phyloP scores from a whole-genome alignment of 2,113 vertebrate genomes.

The Elachura formosa region DNA sequence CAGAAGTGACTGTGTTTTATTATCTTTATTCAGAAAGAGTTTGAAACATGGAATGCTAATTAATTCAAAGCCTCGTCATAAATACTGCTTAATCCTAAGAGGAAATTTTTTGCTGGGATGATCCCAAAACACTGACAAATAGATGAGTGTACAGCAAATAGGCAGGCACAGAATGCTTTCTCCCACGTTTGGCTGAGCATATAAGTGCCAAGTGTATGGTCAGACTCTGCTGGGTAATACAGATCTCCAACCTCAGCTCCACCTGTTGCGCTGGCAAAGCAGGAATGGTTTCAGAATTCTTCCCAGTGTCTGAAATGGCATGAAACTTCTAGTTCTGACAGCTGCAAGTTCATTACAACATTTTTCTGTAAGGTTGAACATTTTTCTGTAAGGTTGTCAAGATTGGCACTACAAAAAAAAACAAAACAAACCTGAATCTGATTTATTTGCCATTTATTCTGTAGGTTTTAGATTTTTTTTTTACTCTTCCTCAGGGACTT shows the following conservation, averaged over 20 bases:
- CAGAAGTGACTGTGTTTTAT: background rate
- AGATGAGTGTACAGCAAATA: background rate
- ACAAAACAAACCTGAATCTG: background rate
- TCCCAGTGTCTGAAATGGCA: background rate
- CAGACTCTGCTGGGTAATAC: background rate
- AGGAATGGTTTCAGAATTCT: background rate
- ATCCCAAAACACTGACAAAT: background rate
- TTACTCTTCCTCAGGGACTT: background rate
- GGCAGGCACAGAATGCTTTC: background rate
- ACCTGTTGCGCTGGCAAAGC: background rate
- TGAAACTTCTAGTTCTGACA: background rate
- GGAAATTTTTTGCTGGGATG: background rate
- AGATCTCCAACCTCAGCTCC: background rate
- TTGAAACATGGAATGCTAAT: background rate
- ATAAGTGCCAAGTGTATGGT: background rate
- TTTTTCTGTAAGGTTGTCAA: background rate
- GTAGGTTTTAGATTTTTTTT: background rate
- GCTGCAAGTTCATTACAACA: background rate
- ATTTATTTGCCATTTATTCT: background rate
- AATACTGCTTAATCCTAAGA: background rate
- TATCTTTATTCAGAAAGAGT: background rate
- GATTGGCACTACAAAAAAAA: background rate
- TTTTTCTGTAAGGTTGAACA: background rate
- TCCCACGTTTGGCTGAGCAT: background rate
- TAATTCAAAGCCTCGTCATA: background rate